A percentile compares a stretch with the other conserved stretches of the same genome.
These are phyloP conservation scores for Drosophila antonietae DNA, from an alignment of 2,888 invertebrate species.

Conservation along the genomic window DNA sequence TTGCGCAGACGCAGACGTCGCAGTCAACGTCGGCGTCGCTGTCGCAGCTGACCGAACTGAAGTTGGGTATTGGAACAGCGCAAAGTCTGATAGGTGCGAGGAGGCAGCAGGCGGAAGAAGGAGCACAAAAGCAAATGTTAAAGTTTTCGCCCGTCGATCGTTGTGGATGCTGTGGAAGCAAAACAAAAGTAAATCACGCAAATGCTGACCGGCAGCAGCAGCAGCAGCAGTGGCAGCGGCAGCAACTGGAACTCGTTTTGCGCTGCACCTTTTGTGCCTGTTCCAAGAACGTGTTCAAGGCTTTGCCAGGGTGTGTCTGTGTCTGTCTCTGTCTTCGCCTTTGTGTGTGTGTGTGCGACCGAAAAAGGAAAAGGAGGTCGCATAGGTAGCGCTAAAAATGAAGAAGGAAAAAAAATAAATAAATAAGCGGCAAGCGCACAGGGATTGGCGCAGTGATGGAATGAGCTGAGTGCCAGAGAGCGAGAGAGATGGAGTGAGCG, in stretches of 20 bases:
- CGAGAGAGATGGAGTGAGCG: slow-evolving; percentile 1
- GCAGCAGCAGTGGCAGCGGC: neutral
- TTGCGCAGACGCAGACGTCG: slow-evolving; percentile 66
- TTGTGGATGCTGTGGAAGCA: slow-evolving; percentile 59
- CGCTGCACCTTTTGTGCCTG: slow-evolving; percentile 72
- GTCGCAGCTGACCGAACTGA: slow-evolving; percentile 55
- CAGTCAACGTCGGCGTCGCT: slow-evolving; percentile 21
- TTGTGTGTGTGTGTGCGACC: slow-evolving; percentile 19
- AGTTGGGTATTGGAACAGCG: slow-evolving; percentile 26
- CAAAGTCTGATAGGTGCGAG: neutral
- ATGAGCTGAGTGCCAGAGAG: neutral
- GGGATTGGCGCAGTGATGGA: slow-evolving; percentile 40
- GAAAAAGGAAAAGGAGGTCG: slow-evolving; percentile 68
- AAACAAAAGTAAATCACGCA: slow-evolving; percentile 45
- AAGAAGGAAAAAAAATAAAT: slow-evolving; percentile 1
- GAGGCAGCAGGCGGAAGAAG: neutral
- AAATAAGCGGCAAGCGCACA: slow-evolving; percentile 11
- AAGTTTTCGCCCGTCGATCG: slow-evolving; percentile 48
- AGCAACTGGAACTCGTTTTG: slow-evolving; percentile 63
- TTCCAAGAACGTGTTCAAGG: slow-evolving; percentile 75
- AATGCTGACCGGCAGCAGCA: slow-evolving; percentile 48
- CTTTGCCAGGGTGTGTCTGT: slow-evolving; percentile 64
- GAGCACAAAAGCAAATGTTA: slow-evolving; percentile 29
- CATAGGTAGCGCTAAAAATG: slow-evolving; percentile 38
- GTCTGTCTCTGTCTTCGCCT: neutral